Conservation (phyloP, 2,888 invertebrate species). For the Steinernema scapterisci region DNA sequence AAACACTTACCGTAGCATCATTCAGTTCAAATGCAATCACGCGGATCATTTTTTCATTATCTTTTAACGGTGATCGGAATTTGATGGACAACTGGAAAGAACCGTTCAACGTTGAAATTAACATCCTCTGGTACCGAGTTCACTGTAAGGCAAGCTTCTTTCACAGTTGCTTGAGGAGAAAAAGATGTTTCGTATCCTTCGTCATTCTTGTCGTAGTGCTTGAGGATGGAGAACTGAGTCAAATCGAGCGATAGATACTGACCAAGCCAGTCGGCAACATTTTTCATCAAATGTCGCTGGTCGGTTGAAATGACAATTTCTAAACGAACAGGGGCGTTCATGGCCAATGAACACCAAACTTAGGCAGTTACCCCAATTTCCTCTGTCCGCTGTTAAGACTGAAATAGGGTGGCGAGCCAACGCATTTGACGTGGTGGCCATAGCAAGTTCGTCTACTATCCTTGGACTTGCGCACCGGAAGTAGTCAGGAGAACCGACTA, state of each 20-base stretch:
- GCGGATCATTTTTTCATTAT: conserved; percentile 48
- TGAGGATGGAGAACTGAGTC: conserved; percentile 45
- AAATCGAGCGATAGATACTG: conserved; percentile 39
- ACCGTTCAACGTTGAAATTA: no score
- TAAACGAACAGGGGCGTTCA: conserved; percentile 28
- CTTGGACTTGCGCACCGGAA: not conserved
- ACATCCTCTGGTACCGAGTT: not conserved
- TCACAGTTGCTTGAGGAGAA: conserved; percentile 31
- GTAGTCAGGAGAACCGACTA: not conserved
- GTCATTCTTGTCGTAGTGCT: conserved; percentile 39
- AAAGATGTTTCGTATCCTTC: conserved; percentile 36
- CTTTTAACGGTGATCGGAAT: conserved; percentile 50
- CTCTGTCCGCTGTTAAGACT: not conserved
- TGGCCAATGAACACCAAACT: not conserved
- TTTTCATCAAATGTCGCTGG: conserved; percentile 40
- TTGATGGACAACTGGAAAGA: conserved; percentile 45
- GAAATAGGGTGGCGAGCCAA: not conserved
- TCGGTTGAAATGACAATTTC: conserved; percentile 46
- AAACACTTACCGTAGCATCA: conserved; percentile 40
- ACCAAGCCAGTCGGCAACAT: conserved; percentile 50
- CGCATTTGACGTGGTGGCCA: not conserved
- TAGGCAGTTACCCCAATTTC: not conserved
- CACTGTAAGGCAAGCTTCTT: conserved; percentile 32
- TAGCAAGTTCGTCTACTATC: not conserved
- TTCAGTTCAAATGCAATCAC: conserved; percentile 47